phyloP scores from a whole-genome alignment of 2,113 vertebrate species.

The Colinus virginianus region DNA sequence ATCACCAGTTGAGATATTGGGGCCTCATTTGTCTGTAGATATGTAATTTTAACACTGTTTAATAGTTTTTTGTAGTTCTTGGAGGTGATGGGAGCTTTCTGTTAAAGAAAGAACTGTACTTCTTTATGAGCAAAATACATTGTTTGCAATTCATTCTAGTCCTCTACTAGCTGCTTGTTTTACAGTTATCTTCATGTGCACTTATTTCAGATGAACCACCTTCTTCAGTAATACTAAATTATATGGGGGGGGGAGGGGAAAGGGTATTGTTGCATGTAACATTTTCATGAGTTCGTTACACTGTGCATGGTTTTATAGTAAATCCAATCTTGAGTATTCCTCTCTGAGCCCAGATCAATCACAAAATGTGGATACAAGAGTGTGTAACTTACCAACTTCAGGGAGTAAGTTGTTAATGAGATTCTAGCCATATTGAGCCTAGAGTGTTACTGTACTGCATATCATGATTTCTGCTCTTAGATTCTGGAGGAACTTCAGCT shows the following conservation, averaged over 20 bases:
- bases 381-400: neutral
- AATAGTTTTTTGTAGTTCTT: neutral
- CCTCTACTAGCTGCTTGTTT: neutral
- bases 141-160: neutral
- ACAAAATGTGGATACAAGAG: neutral
- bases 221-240: neutral
- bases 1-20: rapidly evolving
- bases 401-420: neutral
- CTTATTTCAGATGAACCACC: neutral
- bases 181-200: rapidly evolving
- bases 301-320: neutral
- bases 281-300: neutral
- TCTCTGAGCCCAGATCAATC: neutral
- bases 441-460: neutral
- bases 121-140: neutral
- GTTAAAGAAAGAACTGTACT: neutral
- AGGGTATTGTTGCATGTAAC: neutral
- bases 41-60: neutral
- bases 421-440: neutral
- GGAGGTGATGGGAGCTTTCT: neutral
- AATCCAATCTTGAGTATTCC: neutral
- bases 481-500: neutral
- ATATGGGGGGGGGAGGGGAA: neutral
- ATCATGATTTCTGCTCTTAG: neutral
- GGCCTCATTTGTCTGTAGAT: rapidly evolving